Evolutionary conservation across 1,140 invertebrate genomes (phyloP), one percentile per base, ranked within the genome.

Genomic region (Calycopis cecrops): DNA sequence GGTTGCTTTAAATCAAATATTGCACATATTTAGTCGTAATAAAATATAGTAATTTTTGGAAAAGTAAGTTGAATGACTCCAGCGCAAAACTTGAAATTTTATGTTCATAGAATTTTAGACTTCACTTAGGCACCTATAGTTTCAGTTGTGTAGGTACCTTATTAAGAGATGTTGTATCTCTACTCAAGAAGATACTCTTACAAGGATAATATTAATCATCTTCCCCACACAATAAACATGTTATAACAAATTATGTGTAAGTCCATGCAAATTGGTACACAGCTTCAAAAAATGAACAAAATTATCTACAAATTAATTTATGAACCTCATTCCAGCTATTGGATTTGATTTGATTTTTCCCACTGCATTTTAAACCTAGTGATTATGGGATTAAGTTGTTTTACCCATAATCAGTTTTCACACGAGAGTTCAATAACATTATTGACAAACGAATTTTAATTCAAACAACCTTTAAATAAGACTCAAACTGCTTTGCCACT

Each of bases 341-440:
- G 48, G 34, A 54, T 47, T 48, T 11, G 35, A 47, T 14, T 51
- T 21, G 21, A 52, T 40, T 17, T 8, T 33, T 1, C 21, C 28
- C 54, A 50, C 40, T n/a, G 49, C 1, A 63, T 57, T 59, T 57
- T 47, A 61, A 48, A 60, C 62, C 51, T 33, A 59, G 53, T 54
- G 9, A 42, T 21, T 18, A 47, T 38, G 14, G 16, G 16, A 55
- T 62, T 67, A 67, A 70, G 57, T 60, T 63, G 55, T 62, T 51
- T 64, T 59, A 62, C 63, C 44, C 40, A 44, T 57, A 50, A 60
- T 55, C 53, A 62, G 44, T 51, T 67, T 52, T 55, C 55, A 51
- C 56, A 44, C 57, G 50, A 34, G 48, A 61, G 47, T 52, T 63
- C 57, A 53, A 28, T 6, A 35, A 35, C 28, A 6, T 11, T 28